Conservation (phyloP, 2,113 vertebrate species). For the Nycticebus coucang region DNA sequence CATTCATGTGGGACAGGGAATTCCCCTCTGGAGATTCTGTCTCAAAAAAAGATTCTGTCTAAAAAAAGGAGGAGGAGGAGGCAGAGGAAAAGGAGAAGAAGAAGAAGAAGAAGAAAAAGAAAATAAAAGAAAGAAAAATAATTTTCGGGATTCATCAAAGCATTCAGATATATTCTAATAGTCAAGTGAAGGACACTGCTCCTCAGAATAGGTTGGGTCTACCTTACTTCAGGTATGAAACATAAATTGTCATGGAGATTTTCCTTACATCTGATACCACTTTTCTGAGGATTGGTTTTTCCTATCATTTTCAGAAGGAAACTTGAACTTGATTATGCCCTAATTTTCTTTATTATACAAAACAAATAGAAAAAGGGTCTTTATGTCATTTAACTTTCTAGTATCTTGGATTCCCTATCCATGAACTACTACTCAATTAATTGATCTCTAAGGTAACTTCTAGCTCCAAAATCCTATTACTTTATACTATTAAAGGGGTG, state of each 20-base stretch:
- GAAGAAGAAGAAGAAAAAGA: too few species aligned
- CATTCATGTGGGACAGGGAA: too few species aligned
- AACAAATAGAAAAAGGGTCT: not conserved
- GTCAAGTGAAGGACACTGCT: not conserved
- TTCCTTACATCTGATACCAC: not conserved
- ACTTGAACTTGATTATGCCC: not conserved
- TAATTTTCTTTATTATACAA: not conserved
- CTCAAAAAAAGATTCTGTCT: too few species aligned
- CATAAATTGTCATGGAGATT: not conserved
- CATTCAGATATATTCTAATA: not conserved
- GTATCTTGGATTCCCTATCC: not conserved
- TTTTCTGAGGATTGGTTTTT: not conserved
- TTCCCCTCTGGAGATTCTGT: too few species aligned
- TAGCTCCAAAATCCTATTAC: not conserved
- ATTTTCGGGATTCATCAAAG: not conserved
- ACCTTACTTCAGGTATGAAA: not conserved
- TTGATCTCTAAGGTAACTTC: not conserved
- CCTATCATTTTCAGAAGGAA: slow-evolving; percentile 1
- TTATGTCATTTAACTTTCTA: not conserved
- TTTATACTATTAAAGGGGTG: not conserved
- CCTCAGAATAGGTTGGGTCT: not conserved
- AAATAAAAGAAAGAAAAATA: not conserved
- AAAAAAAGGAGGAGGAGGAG: too few species aligned
- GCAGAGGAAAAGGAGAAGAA: too few species aligned
- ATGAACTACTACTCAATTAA: slow-evolving; percentile 6